Conservation (phyloP, 30 jellyfish, hydroid and myxozoan genomes). For the Aurelia coerulea region DNA sequence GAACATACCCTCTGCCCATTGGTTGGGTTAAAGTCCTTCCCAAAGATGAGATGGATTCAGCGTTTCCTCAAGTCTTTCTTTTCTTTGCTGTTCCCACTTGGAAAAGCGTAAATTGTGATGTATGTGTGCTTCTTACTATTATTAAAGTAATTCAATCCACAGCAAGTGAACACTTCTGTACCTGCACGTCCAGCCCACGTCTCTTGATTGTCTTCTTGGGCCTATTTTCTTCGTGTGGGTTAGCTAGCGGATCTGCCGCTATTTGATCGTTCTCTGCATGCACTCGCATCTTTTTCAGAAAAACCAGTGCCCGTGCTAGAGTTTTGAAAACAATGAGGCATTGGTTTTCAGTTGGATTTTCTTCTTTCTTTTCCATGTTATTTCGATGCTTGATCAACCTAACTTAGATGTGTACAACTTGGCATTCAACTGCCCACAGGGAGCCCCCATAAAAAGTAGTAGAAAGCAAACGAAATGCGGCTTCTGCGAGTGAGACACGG, state of each 20-base stretch:
- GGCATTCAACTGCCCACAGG: neutral
- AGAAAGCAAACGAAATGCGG: too few relatives aligned
- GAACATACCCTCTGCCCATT: neutral
- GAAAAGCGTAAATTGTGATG: too few relatives aligned
- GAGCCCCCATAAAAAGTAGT: too few relatives aligned
- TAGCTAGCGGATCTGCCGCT: neutral
- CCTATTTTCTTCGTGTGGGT: neutral
- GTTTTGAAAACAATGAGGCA: neutral
- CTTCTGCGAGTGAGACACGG: too few relatives aligned
- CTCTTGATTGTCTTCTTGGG: neutral
- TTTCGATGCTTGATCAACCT: neutral
- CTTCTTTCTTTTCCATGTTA: neutral
- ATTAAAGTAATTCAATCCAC: too few relatives aligned
- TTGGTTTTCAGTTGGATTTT: neutral
- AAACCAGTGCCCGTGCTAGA: conserved; percentile 2
- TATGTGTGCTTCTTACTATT: too few relatives aligned
- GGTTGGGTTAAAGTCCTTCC: too few relatives aligned
- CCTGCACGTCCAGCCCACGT: too few relatives aligned
- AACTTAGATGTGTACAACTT: neutral
- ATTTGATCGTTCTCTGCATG: neutral
- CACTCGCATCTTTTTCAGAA: neutral
- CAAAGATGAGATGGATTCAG: too few relatives aligned
- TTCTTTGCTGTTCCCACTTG: too few relatives aligned
- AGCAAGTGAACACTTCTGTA: too few relatives aligned
- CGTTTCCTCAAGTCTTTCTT: too few relatives aligned